These are phyloP conservation scores for Agrotis puta DNA, from an alignment of 2,888 invertebrate genomes.

Conservation along the genomic window DNA sequence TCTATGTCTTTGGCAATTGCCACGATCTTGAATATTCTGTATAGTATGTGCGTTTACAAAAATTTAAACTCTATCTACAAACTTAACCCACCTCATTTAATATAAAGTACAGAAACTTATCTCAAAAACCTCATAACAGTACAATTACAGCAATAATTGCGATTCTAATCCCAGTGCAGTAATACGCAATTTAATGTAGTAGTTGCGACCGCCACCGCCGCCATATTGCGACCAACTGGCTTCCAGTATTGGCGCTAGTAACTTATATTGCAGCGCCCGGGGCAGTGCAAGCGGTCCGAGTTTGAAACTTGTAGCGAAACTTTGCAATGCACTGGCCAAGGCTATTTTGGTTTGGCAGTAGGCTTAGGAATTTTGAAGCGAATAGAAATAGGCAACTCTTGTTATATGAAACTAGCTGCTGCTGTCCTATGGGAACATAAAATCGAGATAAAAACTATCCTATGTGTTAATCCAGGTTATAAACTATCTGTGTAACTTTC, in stretches of 20 bases:
- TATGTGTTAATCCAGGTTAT: no score
- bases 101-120: neutral
- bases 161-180: conserved; percentile 27
- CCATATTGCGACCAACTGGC: conserved; percentile 48
- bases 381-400: neutral
- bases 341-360: conserved; percentile 7
- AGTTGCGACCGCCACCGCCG: conserved; percentile 30
- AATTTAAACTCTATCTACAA: no score
- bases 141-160: conserved; percentile 41
- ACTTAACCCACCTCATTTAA: neutral
- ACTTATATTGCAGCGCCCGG: conserved; percentile 72
- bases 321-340: conserved; percentile 5
- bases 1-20: no score
- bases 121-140: neutral
- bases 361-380: conserved; percentile 5
- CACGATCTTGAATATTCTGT: no score
- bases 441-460: no score
- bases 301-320: conserved; percentile 41
- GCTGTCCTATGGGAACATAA: no score
- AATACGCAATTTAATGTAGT: conserved; percentile 53
- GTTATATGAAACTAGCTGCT: no score
- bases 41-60: no score
- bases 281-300: conserved; percentile 49
- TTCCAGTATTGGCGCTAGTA: conserved; percentile 67
- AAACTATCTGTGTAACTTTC: no score